Percentiles rank a stretch among this genome's conserved stretches.
Evolutionary conservation across 2,113 vertebrate species (phyloP).

Genomic region (Bettongia penicillata): DNA sequence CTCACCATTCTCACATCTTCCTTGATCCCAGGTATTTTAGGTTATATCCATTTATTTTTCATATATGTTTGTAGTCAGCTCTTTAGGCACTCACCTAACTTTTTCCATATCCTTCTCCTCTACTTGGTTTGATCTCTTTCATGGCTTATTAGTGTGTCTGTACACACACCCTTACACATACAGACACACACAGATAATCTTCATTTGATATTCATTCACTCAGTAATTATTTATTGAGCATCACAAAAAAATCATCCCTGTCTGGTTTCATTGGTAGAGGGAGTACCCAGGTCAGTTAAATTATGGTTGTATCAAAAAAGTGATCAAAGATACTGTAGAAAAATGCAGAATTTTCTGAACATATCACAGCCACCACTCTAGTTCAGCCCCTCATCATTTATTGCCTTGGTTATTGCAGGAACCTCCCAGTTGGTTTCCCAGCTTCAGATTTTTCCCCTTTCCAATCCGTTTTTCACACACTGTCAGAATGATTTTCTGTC

Average conservation of each 20-base stretch:
- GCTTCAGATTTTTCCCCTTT: not conserved
- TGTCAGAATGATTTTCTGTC: not conserved
- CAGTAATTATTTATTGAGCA: not conserved
- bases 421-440: not conserved
- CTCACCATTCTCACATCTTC: constrained; percentile 87
- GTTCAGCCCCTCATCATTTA: not conserved
- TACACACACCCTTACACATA: not conserved
- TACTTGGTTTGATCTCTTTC: not conserved
- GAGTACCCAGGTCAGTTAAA: not conserved
- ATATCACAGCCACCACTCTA: not conserved
- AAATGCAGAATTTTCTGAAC: not conserved
- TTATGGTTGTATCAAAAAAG: not conserved
- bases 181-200: not conserved
- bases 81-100: not conserved
- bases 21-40: constrained; percentile 90
- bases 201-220: not conserved
- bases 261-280: not conserved
- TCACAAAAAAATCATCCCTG: not conserved
- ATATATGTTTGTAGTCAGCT: not conserved
- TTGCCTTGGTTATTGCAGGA: not conserved
- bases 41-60: constrained; percentile 11
- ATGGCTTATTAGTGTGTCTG: not conserved
- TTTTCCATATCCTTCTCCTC: not conserved
- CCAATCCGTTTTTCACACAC: not conserved
- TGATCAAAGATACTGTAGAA: not conserved